Percentiles rank a stretch among this genome's conserved stretches.
Evolutionary conservation across 1,140 invertebrate genomes (phyloP).

Genomic region (Apis cerana): DNA sequence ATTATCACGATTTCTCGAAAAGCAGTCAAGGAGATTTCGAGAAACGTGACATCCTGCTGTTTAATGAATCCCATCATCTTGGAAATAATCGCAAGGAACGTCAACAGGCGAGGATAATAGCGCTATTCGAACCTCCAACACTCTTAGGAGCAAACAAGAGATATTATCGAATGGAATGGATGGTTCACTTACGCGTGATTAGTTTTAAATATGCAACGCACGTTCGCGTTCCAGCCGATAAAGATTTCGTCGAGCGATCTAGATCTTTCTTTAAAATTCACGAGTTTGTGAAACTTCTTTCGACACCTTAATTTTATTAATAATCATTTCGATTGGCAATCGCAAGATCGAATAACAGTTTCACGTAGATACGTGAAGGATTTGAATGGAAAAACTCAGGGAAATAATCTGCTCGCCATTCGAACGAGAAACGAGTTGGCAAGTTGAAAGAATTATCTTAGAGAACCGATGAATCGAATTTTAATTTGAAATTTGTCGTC

Average conservation of each 20-base stretch:
- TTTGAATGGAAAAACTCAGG: too few species aligned
- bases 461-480: too few species aligned
- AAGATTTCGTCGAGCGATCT: neutral
- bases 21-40: conserved; percentile 24
- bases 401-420: too few species aligned
- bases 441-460: too few species aligned
- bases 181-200: conserved; percentile 22
- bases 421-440: too few species aligned
- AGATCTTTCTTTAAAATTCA: too few species aligned
- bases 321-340: too few species aligned
- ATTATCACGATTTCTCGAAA: neutral
- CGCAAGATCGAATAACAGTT: too few species aligned
- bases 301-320: too few species aligned
- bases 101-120: conserved; percentile 1
- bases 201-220: conserved; percentile 36
- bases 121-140: neutral
- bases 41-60: neutral
- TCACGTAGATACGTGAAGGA: too few species aligned
- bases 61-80: neutral
- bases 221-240: neutral
- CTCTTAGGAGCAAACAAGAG: conserved; percentile 4
- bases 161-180: neutral
- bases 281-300: too few species aligned
- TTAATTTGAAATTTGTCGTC: too few species aligned
- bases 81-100: conserved; percentile 35